Conservation (phyloP, 2,888 invertebrate species). For the Cremastinae sp. region DNA sequence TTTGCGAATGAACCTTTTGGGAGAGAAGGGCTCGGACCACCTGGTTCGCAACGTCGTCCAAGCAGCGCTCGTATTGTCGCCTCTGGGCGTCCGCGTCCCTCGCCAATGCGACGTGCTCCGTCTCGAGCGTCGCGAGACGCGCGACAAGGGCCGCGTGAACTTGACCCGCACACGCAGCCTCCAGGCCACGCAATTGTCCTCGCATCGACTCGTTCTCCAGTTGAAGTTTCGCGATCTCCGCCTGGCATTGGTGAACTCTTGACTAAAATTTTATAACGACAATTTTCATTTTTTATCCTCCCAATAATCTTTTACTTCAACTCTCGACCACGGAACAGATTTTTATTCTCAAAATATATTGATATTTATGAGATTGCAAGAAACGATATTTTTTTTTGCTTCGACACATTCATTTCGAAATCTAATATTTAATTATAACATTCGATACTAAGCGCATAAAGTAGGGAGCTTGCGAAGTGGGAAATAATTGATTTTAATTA, state of each 20-base stretch:
- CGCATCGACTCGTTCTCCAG: constrained; percentile 87
- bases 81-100: constrained; percentile 85
- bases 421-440: too few species aligned
- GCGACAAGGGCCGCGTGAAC: constrained; percentile 81
- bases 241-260: constrained; percentile 88
- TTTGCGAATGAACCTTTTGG: constrained; percentile 86
- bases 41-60: constrained; percentile 92
- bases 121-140: constrained; percentile 83
- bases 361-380: too few species aligned
- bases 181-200: constrained; percentile 74
- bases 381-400: too few species aligned
- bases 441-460: too few species aligned
- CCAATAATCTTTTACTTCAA: too few species aligned
- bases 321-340: too few species aligned
- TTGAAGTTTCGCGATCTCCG: constrained; percentile 85
- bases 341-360: too few species aligned
- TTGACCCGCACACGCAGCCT: constrained; percentile 78
- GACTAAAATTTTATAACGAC: constrained; percentile 78
- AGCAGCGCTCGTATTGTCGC: constrained; percentile 89
- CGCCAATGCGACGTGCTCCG: constrained; percentile 84
- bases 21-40: constrained; percentile 91
- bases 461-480: too few species aligned
- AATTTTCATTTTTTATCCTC: not conserved
- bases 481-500: too few species aligned
- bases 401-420: not conserved